Percentiles rank a stretch among this genome's conserved stretches.
Conservation (phyloP, 2,797 vertebrate genomes). For the Heliangelus exortis region DNA sequence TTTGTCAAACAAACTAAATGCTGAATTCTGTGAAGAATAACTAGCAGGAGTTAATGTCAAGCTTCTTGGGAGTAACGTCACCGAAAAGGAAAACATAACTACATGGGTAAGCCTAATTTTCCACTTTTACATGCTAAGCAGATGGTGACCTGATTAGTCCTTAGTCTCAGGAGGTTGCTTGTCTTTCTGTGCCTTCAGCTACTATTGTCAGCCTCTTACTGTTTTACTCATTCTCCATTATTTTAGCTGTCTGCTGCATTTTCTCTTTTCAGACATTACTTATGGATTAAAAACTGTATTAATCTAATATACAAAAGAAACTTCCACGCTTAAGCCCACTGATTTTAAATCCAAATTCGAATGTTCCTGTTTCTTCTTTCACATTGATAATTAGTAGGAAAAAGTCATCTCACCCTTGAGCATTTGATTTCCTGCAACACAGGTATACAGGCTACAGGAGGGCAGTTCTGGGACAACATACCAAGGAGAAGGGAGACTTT, state of each 20-base stretch:
- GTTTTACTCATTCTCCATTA: neutral
- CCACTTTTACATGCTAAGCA: neutral
- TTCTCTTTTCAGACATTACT: neutral
- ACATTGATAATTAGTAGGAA: neutral
- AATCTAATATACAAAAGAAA: neutral
- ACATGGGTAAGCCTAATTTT: neutral
- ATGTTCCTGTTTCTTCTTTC: neutral
- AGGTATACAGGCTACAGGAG: neutral
- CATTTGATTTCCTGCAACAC: accelerated
- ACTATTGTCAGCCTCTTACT: neutral
- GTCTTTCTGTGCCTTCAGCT: neutral
- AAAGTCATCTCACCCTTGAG: neutral
- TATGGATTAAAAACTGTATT: neutral
- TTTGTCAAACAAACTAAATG: neutral
- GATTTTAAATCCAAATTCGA: neutral
- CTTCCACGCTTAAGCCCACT: neutral
- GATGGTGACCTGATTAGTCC: neutral
- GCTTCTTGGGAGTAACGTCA: neutral
- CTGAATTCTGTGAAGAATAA: neutral
- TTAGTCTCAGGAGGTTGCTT: neutral
- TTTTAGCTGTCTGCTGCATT: neutral
- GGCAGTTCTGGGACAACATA: neutral
- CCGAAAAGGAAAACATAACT: neutral
- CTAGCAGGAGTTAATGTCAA: neutral
- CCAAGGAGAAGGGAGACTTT: neutral